Conservation (phyloP, 2,888 invertebrate genomes). For the Tipula helvola region DNA sequence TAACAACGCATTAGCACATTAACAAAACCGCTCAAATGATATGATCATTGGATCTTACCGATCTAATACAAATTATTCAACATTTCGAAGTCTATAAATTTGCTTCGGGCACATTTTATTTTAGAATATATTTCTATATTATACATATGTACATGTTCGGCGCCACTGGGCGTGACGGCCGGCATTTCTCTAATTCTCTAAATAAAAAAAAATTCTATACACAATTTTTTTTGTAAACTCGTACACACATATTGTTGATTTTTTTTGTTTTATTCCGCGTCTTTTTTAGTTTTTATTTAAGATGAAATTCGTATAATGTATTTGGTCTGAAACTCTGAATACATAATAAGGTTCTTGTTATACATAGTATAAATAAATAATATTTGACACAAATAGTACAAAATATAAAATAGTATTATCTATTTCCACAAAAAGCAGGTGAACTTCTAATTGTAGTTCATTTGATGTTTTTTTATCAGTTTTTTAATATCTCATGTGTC, state of each 20-base stretch:
- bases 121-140: background rate
- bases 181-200: background rate
- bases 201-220: background rate
- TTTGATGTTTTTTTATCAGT: background rate
- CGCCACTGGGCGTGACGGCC: conserved; percentile 11
- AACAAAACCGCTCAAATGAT: background rate
- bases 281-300: background rate
- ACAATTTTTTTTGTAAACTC: background rate
- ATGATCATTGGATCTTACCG: background rate
- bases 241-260: background rate
- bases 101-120: background rate
- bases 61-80: background rate
- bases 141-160: background rate
- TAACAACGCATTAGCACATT: no score
- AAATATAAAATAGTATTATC: background rate
- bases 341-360: background rate
- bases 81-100: background rate
- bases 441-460: background rate
- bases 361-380: background rate
- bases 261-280: background rate
- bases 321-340: background rate
- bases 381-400: background rate
- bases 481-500: background rate
- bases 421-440: background rate
- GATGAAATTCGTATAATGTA: background rate